Base-by-base conservation (phyloP, 2,113 vertebrate genomes). In the Aegotheles bennettii region DNA sequence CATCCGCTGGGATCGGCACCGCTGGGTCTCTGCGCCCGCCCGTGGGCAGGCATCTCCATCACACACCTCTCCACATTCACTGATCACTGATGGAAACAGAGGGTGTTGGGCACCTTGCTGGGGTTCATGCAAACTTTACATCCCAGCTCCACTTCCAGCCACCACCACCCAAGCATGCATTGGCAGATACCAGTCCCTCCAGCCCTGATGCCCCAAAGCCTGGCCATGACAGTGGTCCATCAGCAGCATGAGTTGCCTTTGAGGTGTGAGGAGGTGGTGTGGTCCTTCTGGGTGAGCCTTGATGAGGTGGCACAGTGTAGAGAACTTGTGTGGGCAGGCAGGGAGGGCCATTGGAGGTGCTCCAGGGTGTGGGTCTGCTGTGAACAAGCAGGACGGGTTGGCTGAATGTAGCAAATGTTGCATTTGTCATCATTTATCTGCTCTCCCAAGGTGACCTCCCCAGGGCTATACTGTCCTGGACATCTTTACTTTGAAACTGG, bases 11-110 rank as follows among this genome's bases (percentile, higher is more conserved):
- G 65, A 40, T 57, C 15, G 12, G 40, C 64, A 10, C 60, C 17
- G 65, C 56, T 0, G 0, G 20, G 21, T 70, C 33, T 24, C 71
- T 35, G 65, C 3, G 15, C 63, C 16, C 63, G n/a, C 42, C 29
- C 3, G 3, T 10, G 50, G 36, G 50, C 1, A 10, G n/a, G 24
- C 0, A 0, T 23, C 84, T 64, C 59, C 11, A 0, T 50, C 61
- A 59, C 56, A n/a, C 0, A 0, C 20, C 1, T 2, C 45, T 87
- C 81, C n/a, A 45, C 0, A 1, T 61, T 71, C 42, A 28, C 2
- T 23, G 81, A 36, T 43, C 0, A 0, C 74, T 75, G 74, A 33
- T 8, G 51, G 77, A 33, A 78, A 31, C 50, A 48, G 69, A 63
- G 9, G 17, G 17, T 57, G 28, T 2, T 42, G 77, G 53, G 67